A percentile compares a stretch with the other conserved stretches of the same genome.
These are phyloP conservation scores for Drosophila pseudotalamancana DNA, from an alignment of 2,888 invertebrate genomes.

Conservation along the genomic window DNA sequence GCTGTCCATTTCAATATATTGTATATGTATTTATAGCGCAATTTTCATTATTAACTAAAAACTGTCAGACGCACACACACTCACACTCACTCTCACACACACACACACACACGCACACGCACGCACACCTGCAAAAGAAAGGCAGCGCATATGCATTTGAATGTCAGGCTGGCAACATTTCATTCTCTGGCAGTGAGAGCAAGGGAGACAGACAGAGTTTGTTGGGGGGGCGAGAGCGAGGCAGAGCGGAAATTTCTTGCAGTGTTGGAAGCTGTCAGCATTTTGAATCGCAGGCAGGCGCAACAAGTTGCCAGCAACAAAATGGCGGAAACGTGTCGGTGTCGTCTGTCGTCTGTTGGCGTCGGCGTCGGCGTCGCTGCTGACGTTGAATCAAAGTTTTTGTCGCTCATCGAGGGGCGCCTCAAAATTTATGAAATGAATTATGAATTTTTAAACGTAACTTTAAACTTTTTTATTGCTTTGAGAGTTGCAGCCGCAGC, in stretches of 20 bases:
- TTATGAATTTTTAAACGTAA: constrained; percentile 74
- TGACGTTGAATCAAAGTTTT: constrained; percentile 48
- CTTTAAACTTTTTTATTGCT: constrained; percentile 77
- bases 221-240: background rate
- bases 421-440: constrained; percentile 71
- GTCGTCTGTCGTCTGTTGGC: constrained; percentile 43
- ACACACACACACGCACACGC: constrained; percentile 15
- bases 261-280: constrained; percentile 63
- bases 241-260: constrained; percentile 62
- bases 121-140: background rate
- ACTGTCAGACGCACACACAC: constrained; percentile 57
- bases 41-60: constrained; percentile 72
- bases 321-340: constrained; percentile 76
- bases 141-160: constrained; percentile 49
- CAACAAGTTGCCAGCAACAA: constrained; percentile 74
- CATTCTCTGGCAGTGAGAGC: constrained; percentile 1
- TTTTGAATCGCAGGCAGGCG: constrained; percentile 38
- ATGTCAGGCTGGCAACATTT: constrained; percentile 63
- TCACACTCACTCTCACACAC: constrained; percentile 16
- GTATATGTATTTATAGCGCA: constrained; percentile 51
- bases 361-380: constrained; percentile 21
- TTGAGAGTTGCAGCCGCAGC: constrained; percentile 44
- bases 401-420: constrained; percentile 16
- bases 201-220: too few species aligned
- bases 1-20: constrained; percentile 53